These are phyloP conservation scores for Glandiceps talaboti DNA, from an alignment of 53 echinoderm and acorn worm genomes.

Conservation along the genomic window DNA sequence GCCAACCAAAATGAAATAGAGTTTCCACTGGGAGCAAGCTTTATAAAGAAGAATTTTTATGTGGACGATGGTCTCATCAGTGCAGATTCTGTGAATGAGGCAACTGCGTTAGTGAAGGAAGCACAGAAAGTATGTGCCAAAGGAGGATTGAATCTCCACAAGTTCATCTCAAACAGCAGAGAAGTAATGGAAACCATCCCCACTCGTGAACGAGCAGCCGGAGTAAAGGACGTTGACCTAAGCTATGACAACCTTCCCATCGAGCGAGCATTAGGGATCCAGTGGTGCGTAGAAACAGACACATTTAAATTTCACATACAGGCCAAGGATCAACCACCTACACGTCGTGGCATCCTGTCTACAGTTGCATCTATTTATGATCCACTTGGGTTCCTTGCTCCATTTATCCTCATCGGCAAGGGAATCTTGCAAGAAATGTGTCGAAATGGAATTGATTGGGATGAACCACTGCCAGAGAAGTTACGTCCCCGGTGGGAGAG, in stretches of 20 bases:
- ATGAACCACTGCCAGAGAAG: conserved; percentile 22
- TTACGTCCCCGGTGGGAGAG: conserved; percentile 18
- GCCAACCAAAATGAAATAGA: too few species aligned
- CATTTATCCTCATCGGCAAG: conserved; percentile 44
- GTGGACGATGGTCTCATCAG: conserved; percentile 43
- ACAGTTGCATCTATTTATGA: conserved; percentile 27
- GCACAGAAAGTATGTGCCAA: too few species aligned
- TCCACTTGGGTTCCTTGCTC: conserved; percentile 36
- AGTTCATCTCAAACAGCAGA: background rate
- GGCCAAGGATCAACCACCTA: conserved; percentile 6
- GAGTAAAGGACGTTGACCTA: too few species aligned
- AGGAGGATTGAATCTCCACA: too few species aligned
- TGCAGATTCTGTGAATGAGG: conserved; percentile 15
- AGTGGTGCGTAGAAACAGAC: conserved; percentile 37
- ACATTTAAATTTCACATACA: conserved; percentile 26
- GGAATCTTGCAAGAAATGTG: conserved; percentile 35
- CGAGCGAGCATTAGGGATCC: conserved; percentile 41
- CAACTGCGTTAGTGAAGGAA: conserved; percentile 16
- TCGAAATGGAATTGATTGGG: conserved; percentile 26
- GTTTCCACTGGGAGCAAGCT: conserved; percentile 26
- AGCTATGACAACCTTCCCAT: conserved; percentile 17
- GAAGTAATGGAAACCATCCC: too few species aligned
- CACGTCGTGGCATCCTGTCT: conserved; percentile 28
- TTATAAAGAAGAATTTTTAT: too few species aligned
- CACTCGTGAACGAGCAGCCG: too few species aligned